Conservation (phyloP, 2,888 invertebrate species). For the Rhamnusium bicolor region DNA sequence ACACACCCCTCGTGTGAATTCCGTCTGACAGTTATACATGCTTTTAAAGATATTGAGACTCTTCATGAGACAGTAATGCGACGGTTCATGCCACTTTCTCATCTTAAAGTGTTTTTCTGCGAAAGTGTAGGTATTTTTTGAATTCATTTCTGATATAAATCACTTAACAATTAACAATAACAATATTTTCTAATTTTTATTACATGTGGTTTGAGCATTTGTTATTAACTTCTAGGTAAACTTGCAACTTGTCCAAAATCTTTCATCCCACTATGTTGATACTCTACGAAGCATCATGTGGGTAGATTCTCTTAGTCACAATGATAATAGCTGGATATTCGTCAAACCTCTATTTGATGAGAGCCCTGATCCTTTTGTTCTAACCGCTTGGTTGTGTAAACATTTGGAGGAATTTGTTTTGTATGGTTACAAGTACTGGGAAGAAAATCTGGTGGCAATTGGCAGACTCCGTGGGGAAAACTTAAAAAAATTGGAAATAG, state of each 20-base stretch:
- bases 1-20: conserved; percentile 75
- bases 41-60: conserved; percentile 78
- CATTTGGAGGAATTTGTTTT: conserved; percentile 75
- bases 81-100: conserved; percentile 81
- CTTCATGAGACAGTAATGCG: conserved; percentile 78
- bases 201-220: conserved; percentile 27
- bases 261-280: conserved; percentile 73
- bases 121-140: conserved; percentile 72
- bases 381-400: conserved; percentile 79
- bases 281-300: conserved; percentile 76
- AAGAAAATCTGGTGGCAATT: conserved; percentile 78
- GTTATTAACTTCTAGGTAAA: conserved; percentile 71
- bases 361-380: conserved; percentile 76
- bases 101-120: conserved; percentile 83
- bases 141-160: no score
- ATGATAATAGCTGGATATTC: conserved; percentile 58
- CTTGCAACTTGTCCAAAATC: conserved; percentile 72
- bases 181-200: neutral
- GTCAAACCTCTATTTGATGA: conserved; percentile 58
- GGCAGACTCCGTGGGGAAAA: conserved; percentile 75
- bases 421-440: conserved; percentile 75
- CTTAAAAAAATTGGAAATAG: conserved; percentile 75
- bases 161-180: no score
- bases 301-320: conserved; percentile 73
- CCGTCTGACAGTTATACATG: conserved; percentile 78